These are phyloP conservation scores for Polia nebulosa DNA, from an alignment of 2,888 invertebrate species.

Conservation along the genomic window DNA sequence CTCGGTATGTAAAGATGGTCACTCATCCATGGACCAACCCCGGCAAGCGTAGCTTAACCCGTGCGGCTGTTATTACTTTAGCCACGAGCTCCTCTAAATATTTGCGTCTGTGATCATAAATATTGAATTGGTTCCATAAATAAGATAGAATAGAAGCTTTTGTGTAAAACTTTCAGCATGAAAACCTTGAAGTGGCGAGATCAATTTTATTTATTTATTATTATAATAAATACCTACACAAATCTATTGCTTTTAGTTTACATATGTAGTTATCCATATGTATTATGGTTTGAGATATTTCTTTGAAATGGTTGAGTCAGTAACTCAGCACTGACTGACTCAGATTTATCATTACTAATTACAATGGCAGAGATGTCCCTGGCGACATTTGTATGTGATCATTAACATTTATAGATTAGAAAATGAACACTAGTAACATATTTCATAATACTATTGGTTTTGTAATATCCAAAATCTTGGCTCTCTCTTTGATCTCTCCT, in stretches of 20 bases:
- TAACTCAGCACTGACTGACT: constrained; percentile 17
- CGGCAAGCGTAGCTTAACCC: no score
- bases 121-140: constrained; percentile 29
- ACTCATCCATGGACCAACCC: no score
- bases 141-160: constrained; percentile 15
- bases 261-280: no score
- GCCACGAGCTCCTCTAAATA: no score
- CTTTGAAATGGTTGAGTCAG: constrained; percentile 39
- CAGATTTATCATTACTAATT: constrained; percentile 31
- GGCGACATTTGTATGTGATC: not conserved
- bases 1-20: no score
- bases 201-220: constrained; percentile 10
- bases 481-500: no score
- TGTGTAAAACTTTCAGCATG: not conserved
- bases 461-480: not conserved
- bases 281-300: no score
- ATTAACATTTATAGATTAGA: not conserved
- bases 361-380: not conserved
- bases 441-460: not conserved
- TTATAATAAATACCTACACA: no score
- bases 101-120: constrained; percentile 11
- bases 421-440: not conserved
- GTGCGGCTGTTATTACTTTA: no score
- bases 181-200: constrained; percentile 7
- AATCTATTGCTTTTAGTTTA: no score